Percentiles rank a stretch among this genome's conserved stretches.
These are phyloP conservation scores for Eretmochelys imbricata DNA, from an alignment of 2,113 vertebrate species.

Conservation along the genomic window DNA sequence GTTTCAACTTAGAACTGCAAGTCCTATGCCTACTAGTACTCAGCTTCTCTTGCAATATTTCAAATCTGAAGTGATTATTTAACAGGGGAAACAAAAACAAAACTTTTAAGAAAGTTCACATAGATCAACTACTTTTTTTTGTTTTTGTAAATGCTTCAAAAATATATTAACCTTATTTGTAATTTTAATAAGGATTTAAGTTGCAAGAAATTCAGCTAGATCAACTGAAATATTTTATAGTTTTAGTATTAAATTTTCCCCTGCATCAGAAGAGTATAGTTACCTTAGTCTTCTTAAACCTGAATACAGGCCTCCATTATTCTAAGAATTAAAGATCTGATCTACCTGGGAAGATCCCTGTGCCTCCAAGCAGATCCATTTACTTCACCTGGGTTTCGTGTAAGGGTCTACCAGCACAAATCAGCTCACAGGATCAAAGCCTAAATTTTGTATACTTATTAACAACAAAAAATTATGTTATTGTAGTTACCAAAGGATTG, in stretches of 20 bases:
- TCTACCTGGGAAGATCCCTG: neutral
- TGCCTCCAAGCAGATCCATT: neutral
- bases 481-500: neutral
- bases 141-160: neutral
- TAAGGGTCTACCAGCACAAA: neutral
- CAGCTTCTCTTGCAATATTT: neutral
- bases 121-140: neutral
- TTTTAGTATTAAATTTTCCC: neutral
- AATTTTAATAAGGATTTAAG: neutral
- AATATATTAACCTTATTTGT: neutral
- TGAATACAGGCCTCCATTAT: neutral
- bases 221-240: neutral
- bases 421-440: neutral
- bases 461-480: neutral
- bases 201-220: neutral
- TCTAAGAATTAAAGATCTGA: neutral
- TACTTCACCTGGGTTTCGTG: neutral
- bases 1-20: neutral
- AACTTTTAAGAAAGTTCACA: neutral
- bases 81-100: constrained; percentile 27
- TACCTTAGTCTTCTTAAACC: neutral
- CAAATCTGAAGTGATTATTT: neutral
- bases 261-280: neutral
- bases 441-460: neutral
- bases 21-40: neutral